phyloP scores from a whole-genome alignment of 1,140 invertebrate genomes.

The Dolichoris vasculosae region DNA sequence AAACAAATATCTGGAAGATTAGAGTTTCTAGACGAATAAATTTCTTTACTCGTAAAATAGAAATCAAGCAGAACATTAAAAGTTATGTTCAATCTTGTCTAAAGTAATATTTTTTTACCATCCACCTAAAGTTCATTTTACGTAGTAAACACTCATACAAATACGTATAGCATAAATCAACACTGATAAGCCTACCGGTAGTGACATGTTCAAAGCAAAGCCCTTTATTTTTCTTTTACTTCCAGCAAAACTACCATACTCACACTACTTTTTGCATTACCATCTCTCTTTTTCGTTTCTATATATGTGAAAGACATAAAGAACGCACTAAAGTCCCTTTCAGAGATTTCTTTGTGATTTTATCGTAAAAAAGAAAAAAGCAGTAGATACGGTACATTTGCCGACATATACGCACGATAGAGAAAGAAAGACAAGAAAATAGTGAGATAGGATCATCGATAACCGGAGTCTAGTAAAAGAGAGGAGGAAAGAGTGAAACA shows the following conservation, averaged over 20 bases:
- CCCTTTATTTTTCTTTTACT: constrained; percentile 19
- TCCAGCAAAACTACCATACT: constrained; percentile 9
- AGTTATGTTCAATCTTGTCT: background rate
- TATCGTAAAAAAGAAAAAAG: constrained; percentile 42
- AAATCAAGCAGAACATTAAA: background rate
- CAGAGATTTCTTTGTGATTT: constrained; percentile 47
- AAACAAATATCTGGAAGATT: background rate
- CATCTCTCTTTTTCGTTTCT: background rate
- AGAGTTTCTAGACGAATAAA: background rate
- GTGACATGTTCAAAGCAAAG: constrained; percentile 22
- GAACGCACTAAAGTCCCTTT: constrained; percentile 19
- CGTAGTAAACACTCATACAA: background rate
- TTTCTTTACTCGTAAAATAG: background rate
- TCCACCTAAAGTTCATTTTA: background rate
- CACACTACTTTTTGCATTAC: constrained; percentile 8
- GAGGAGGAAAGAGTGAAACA: background rate
- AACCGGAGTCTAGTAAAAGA: background rate
- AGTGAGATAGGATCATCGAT: constrained; percentile 41
- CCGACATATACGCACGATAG: background rate
- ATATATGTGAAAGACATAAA: constrained; percentile 22
- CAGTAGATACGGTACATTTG: background rate
- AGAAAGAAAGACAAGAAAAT: background rate
- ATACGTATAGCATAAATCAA: constrained; percentile 1
- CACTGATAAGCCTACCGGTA: constrained; percentile 11
- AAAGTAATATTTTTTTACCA: background rate